Base-by-base conservation (phyloP, 2,888 invertebrate species). In the Drosophila percnosoma region DNA sequence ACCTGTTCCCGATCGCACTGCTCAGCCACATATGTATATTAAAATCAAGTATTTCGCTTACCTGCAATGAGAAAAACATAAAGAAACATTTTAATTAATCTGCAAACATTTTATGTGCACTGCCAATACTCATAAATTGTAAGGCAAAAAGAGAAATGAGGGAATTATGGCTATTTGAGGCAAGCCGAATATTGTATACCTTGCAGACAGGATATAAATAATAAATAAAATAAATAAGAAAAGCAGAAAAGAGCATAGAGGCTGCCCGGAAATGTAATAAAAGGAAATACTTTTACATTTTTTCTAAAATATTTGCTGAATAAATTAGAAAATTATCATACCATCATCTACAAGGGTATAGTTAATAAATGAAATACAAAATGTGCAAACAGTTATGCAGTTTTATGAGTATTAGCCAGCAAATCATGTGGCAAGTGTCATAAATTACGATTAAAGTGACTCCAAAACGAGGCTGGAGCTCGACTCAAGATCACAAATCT, bases 361-460 rank as follows among this genome's bases (percentile, higher is more conserved):
- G 15, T 15, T 45, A 45, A 45, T 45, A 45, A 24, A 45, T 51
- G 6, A n/a, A 51, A 51, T 51, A 57, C 36, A 45, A 45, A 45
- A 45, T 24, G 18, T 11, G n/a, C 42, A 27, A 45, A 57, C 64
- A 24, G 59, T 40, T 27, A 34, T 57, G 62, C 60, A 59, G 60
- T 58, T 75, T 76, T 72, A 72, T 64, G 61, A 54, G 75, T 53
- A 74, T 76, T 64, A 60, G 61, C 72, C 74, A 66, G 75, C 67
- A 83, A 83, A 83, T 81, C 74, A 71, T 75, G 73, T 64, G 68
- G 74, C 82, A 73, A 75, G 87, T 85, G 80, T 74, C 85, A 89
- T 83, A 85, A 85, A 85, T 83, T 54, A 87, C 69, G 69, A 58
- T 64, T 64, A 53, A 70, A 73, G 33, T 45, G 73, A 76, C 70